phyloP scores from a whole-genome alignment of 2,113 vertebrate species.

The Toxostoma redivivum region DNA sequence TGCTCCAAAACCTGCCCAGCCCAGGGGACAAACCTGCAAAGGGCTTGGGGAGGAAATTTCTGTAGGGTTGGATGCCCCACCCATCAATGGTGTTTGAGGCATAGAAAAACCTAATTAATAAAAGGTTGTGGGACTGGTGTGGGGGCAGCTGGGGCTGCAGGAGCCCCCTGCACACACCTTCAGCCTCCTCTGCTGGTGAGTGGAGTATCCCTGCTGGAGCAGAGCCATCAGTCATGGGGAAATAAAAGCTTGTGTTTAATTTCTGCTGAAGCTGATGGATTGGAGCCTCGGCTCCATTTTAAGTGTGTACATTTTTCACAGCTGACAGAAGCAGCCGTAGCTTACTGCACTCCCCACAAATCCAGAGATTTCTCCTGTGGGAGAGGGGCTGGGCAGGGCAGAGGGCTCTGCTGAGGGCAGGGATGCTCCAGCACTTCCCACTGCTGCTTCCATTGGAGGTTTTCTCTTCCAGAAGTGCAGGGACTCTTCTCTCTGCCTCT shows the following conservation, averaged over 20 bases:
- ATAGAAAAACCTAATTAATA: neutral
- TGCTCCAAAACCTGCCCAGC: rapidly evolving
- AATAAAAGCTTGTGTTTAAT: neutral
- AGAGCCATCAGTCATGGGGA: neutral
- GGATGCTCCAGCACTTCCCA: neutral
- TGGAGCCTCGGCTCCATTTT: rapidly evolving
- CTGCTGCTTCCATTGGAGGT: neutral
- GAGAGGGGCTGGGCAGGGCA: neutral
- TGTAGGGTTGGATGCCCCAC: neutral
- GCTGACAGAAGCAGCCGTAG: neutral
- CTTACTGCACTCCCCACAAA: rapidly evolving
- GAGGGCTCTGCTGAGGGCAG: neutral
- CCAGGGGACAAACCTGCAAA: neutral
- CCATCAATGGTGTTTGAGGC: neutral
- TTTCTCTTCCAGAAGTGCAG: neutral
- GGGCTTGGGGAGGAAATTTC: neutral
- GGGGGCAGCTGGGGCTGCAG: neutral
- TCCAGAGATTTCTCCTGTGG: neutral
- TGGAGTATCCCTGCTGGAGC: rapidly evolving
- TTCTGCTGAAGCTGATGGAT: neutral
- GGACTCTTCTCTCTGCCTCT: neutral
- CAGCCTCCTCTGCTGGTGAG: rapidly evolving
- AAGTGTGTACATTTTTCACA: neutral
- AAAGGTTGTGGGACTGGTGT: neutral
- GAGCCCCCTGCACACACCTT: neutral